Percentiles rank a stretch among this genome's conserved stretches.
phyloP scores from a whole-genome alignment of 1,140 invertebrate species.

The Ylistrum balloti region DNA sequence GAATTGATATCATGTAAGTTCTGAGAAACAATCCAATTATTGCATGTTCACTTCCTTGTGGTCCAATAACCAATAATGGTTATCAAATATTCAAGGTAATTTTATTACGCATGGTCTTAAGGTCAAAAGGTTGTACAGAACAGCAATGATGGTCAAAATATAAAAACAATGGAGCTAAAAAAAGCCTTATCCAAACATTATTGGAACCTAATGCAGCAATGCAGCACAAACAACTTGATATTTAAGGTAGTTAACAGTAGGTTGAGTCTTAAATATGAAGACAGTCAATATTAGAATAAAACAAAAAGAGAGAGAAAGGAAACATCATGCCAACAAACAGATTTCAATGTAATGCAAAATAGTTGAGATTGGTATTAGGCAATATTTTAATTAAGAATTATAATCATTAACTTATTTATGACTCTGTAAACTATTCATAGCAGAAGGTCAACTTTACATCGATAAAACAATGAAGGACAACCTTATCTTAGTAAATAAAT shows the following conservation, averaged over 20 bases:
- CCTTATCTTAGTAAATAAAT: too few relatives aligned
- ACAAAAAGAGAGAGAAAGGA: background rate
- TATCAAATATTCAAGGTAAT: background rate
- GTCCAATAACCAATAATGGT: background rate
- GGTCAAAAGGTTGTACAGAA: background rate
- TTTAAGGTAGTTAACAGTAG: slow-evolving; percentile 1
- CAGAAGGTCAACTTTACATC: too few relatives aligned
- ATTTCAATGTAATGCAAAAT: background rate
- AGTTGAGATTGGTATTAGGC: background rate
- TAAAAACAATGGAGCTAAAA: background rate
- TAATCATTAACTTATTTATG: background rate
- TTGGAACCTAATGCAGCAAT: slow-evolving; percentile 5
- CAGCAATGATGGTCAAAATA: slow-evolving; percentile 28
- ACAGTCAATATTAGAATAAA: slow-evolving; percentile 33
- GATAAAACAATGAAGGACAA: too few relatives aligned
- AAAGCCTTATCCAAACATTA: background rate
- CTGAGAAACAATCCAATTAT: background rate
- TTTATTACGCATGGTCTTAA: background rate
- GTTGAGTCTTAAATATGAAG: background rate
- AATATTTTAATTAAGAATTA: background rate
- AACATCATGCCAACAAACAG: background rate
- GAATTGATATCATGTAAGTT: background rate
- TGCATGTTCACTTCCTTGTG: background rate
- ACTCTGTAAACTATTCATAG: too few relatives aligned
- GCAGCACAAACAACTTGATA: background rate